A percentile compares a stretch with the other conserved stretches of the same genome.
phyloP scores from a whole-genome alignment of 2,797 vertebrate species.

The Anniella stebbinsi region DNA sequence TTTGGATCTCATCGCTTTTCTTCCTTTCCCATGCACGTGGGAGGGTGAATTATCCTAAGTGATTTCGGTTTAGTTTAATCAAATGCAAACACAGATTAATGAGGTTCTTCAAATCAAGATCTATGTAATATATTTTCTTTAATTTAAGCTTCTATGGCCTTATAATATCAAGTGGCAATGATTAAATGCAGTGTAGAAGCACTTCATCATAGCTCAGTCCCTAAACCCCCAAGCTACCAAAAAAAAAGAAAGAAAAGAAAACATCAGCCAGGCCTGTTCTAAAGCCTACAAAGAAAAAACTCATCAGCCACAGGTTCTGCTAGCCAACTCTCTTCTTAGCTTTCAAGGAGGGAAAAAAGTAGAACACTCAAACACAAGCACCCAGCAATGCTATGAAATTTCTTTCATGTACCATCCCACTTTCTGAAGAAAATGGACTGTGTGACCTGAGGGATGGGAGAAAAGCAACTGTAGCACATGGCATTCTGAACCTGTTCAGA shows the following conservation, averaged over 20 bases:
- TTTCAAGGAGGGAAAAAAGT: neutral
- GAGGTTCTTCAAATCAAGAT: slow-evolving; percentile 58
- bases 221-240: slow-evolving; percentile 31
- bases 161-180: slow-evolving; percentile 60
- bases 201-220: slow-evolving; percentile 46
- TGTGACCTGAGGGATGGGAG: neutral
- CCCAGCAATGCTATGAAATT: neutral
- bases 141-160: slow-evolving; percentile 60
- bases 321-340: neutral
- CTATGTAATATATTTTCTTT: slow-evolving; percentile 57
- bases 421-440: neutral
- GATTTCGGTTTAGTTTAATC: slow-evolving; percentile 62
- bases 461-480: neutral
- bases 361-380: neutral
- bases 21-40: slow-evolving; percentile 10
- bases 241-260: neutral
- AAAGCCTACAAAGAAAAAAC: neutral
- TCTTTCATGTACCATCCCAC: neutral
- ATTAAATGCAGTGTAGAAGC: slow-evolving; percentile 54
- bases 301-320: neutral
- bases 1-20: slow-evolving; percentile 39
- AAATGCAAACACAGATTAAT: slow-evolving; percentile 64
- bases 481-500: no score
- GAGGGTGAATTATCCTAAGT: slow-evolving; percentile 52
- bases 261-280: neutral